phyloP scores from a whole-genome alignment of 2,113 vertebrate species.

The Amblyornis subalaris region DNA sequence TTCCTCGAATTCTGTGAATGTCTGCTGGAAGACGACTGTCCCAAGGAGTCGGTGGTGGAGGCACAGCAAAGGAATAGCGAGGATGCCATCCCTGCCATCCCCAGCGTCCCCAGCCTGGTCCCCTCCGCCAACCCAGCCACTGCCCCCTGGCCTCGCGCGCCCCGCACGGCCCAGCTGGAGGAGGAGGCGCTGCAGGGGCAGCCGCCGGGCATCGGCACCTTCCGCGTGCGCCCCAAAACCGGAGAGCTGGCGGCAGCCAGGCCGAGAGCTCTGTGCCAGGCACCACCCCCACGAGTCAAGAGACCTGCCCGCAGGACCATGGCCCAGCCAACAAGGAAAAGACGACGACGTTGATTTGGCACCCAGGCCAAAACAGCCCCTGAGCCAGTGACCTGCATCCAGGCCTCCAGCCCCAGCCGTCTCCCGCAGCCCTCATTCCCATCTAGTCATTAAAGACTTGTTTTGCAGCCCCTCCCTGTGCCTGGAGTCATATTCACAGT shows the following conservation, averaged over 20 bases:
- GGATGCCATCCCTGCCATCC: background rate
- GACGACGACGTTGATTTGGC: background rate
- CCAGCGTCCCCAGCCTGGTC: background rate
- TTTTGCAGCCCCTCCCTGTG: background rate
- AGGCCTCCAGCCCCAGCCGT: background rate
- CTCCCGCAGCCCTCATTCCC: no score
- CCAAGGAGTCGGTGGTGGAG: background rate
- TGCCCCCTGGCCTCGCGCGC: rapidly evolving
- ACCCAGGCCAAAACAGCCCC: background rate
- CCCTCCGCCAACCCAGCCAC: background rate
- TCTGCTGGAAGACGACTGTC: background rate
- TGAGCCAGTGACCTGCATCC: rapidly evolving
- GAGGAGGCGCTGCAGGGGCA: background rate
- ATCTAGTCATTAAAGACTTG: background rate
- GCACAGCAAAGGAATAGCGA: background rate
- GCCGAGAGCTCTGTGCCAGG: background rate
- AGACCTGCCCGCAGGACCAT: background rate
- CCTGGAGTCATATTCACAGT: no score
- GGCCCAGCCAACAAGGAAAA: background rate
- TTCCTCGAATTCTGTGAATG: background rate
- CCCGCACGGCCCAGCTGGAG: rapidly evolving
- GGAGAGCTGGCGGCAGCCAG: background rate
- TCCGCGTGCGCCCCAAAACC: rapidly evolving
- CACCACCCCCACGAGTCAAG: background rate
- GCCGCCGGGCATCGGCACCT: rapidly evolving